Evolutionary conservation across 2,888 invertebrate genomes (phyloP), one percentile per base, ranked within the genome.

Genomic region (Argynnis bischoffii): DNA sequence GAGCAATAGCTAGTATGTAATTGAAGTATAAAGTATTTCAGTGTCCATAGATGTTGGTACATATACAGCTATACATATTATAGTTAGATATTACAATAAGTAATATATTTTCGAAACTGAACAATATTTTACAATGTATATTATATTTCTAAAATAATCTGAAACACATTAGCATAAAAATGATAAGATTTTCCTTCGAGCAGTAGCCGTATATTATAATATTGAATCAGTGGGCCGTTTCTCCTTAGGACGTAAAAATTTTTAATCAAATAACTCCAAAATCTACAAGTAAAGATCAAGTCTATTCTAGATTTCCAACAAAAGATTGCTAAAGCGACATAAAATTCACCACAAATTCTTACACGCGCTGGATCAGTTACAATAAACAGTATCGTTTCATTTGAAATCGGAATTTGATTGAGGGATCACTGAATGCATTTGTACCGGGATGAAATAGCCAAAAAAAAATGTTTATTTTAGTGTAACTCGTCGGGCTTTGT

Each of bases 381-480:
- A 72, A 70, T 66, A 67, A 63, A 69, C 65, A 69, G 70, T 64
- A 65, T 66, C 64, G 67, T 56, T 64, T 63, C 66, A 55, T 66
- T 69, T 66, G 64, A 64, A 73, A 73, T 69, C 70, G 72, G 65
- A 70, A 70, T 69, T 74, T 70, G 73, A 74, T 74, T 69, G 67
- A 71, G 69, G 73, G 73, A 69, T 69, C 66, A 69, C 69, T 68
- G 67, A 55, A 64, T 71, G 67, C 73, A 72, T 70, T 73, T 68
- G 64, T 67, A 72, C 60, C 66, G 72, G 59, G 59, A 72, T 66
- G 65, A 61, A 68, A 71, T 65, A 51, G 63, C 65, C n/a, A 57
- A 60, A 74, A 26, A 70, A 72, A 69, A 70, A 72, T 69, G 69
- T 72, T 73, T 73, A 73, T 73, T 69, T 70, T 70, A 71, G 69